Evolutionary conservation across 30 jellyfish, hydroid and myxozoan genomes (phyloP), one percentile per base, ranked within the genome.

Genomic region (Catostylus mosaicus): DNA sequence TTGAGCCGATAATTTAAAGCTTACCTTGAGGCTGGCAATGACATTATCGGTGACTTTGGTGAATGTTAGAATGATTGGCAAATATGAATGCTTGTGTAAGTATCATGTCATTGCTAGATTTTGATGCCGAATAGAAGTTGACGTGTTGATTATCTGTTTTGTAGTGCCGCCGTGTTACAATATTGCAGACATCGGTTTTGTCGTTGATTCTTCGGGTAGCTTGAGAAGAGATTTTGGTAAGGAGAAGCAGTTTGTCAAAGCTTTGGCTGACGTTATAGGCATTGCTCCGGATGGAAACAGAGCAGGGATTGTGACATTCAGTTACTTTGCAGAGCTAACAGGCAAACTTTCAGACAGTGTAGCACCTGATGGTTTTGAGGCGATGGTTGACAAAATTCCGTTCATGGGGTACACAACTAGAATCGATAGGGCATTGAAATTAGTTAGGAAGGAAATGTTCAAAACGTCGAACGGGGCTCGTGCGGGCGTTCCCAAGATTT

Each of bases 181-280:
- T 11, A 56, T 50, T 1, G 85, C 70, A 11, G 91, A 87, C 30
- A 72, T 87, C 77, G 88, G 84, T 45, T 67, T 87, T 77, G 52
- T 73, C 40, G 83, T 84, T 37, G 94, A 84, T 43, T 84, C 94
- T 1, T 84, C 94, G 2, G 88, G 82, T 5, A 84, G 94, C 68
- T 61, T 84, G 5, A 22, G 75, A 31, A 71, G 88, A 9, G 82
- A 73, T 16, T 84, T 67, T 68, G 43, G 52, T 23, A 84, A 84
- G 22, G 94, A 84, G 73, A 84, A 84, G 81, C 87, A 84, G 40
- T 84, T 84, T 63, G 94, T 84, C 54, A 84, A 71, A 30, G 45
- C 60, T n/a, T 71, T 84, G 18, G 87, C 88, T 1, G 73, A 40
- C 23, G 30, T 26, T 16, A 36, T 84, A 29, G 73, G 34, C 18